Evolutionary conservation across 2,797 vertebrate species (phyloP).

Genomic region (Morelia viridis): DNA sequence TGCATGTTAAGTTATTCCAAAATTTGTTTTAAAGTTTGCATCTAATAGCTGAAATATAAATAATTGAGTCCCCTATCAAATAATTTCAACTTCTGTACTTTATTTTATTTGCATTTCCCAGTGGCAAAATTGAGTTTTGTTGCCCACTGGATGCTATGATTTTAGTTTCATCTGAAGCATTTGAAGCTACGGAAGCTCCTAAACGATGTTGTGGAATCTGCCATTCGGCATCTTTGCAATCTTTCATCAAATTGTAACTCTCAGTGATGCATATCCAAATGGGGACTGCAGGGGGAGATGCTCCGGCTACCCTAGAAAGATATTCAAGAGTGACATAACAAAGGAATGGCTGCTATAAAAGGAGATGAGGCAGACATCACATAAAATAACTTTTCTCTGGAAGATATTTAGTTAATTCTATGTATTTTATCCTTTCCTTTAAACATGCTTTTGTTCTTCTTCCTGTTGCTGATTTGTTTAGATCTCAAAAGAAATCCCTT

Average conservation of each 20-base stretch:
- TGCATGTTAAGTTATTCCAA: not conserved
- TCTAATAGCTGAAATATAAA: not conserved
- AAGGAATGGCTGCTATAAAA: not conserved
- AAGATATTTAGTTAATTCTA: not conserved
- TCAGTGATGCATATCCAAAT: not conserved
- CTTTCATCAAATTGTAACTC: not conserved
- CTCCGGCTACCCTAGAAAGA: not conserved
- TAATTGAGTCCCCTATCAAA: not conserved
- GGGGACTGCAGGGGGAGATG: no score
- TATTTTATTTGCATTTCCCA: not conserved
- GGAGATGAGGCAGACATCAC: not conserved
- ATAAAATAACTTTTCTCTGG: fast-evolving
- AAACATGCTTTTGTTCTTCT: not conserved
- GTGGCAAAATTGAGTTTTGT: not conserved
- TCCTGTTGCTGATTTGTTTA: not conserved
- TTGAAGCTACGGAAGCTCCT: not conserved
- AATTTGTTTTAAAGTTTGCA: not conserved
- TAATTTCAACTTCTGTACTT: not conserved
- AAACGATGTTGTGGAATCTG: no score
- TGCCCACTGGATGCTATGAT: no score
- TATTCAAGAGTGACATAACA: not conserved
- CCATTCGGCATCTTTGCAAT: not conserved
- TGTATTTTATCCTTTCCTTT: not conserved
- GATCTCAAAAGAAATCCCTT: constrained; percentile 1
- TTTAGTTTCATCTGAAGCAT: not conserved